Evolutionary conservation across 2,113 vertebrate species (phyloP), one percentile per base, ranked within the genome.

Genomic region (Illadopsis cleaveri): DNA sequence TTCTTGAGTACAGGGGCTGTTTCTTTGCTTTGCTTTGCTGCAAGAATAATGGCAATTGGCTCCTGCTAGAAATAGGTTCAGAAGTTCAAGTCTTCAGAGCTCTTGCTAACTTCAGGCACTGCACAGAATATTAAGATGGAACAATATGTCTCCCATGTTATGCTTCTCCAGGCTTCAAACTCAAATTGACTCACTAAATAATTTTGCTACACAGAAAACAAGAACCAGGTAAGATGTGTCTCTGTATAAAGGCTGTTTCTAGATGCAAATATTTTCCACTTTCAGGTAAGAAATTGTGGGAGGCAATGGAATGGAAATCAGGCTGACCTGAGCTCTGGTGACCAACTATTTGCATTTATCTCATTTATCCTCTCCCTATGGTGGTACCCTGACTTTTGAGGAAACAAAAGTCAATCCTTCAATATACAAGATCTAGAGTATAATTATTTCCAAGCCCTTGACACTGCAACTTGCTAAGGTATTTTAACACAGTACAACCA

Each of bases 31-130:
- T 65, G 76, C 31, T 86, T 94, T 88, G 19, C 57, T 94, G 48
- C 31, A 56, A 69, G 82, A 80, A 44, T 38, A 12, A 71, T 69
- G 75, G 53, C 68, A 90, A 87, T 51, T 72, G 51, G 18, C 25
- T 96, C 22, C 64, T 79, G 33, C 66, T 94, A 93, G 80, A 58
- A 86, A 83, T 42, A 91, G 53, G 75, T 92, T 97, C 96, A 94
- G 65, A 89, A 94, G 60, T 88, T 97, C 92, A 97, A 35, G 50
- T 72, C 25, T 96, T 94, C 60, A 83, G 58, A 82, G 86, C 27
- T 87, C 50, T 92, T 87, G 33, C 48, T 83, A 48, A 91, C 40
- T 96, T 72, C 48, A 89, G 62, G 58, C 64, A 24, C 47, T 86
- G 78, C 48, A 91, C 42, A 80, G 60, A 92, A 84, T 95, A 89